Conservation (phyloP, 2,888 invertebrate species). For the Lycocerus yunnanus region DNA sequence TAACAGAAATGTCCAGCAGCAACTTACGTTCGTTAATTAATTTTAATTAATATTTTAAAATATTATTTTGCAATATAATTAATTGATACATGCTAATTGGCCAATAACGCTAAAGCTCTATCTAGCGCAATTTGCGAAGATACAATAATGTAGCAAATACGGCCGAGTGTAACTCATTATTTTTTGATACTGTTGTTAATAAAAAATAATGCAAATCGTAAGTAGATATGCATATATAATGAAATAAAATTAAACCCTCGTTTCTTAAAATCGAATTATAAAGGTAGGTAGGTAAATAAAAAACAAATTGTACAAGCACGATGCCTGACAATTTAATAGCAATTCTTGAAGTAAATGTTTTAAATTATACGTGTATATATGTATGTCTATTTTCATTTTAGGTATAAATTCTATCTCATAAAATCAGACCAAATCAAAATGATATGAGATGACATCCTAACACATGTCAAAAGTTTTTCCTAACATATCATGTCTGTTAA, state of each 20-base stretch:
- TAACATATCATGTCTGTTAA: slow-evolving; percentile 34
- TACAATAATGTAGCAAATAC: too few relatives aligned
- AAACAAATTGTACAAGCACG: neutral
- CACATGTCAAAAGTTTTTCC: slow-evolving; percentile 41
- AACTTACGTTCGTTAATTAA: neutral
- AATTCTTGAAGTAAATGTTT: slow-evolving; percentile 14
- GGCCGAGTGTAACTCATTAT: neutral
- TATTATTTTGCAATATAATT: too few relatives aligned
- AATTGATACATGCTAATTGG: too few relatives aligned
- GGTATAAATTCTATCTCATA: slow-evolving; percentile 21
- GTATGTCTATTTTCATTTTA: slow-evolving; percentile 25
- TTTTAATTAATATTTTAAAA: too few relatives aligned
- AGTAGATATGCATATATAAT: neutral
- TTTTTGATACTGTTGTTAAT: neutral
- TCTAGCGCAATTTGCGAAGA: too few relatives aligned
- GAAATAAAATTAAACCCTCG: slow-evolving; percentile 3
- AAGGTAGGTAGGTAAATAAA: neutral
- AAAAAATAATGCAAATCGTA: neutral
- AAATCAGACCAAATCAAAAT: slow-evolving; percentile 30
- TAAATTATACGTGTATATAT: slow-evolving; percentile 6
- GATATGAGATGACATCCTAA: slow-evolving; percentile 31
- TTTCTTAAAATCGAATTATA: neutral
- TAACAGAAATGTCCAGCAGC: slow-evolving; percentile 3
- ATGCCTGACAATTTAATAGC: neutral
- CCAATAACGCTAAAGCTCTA: too few relatives aligned